Evolutionary conservation across 2,113 vertebrate species (phyloP).

Genomic region (Ivindomyrus marchei): DNA sequence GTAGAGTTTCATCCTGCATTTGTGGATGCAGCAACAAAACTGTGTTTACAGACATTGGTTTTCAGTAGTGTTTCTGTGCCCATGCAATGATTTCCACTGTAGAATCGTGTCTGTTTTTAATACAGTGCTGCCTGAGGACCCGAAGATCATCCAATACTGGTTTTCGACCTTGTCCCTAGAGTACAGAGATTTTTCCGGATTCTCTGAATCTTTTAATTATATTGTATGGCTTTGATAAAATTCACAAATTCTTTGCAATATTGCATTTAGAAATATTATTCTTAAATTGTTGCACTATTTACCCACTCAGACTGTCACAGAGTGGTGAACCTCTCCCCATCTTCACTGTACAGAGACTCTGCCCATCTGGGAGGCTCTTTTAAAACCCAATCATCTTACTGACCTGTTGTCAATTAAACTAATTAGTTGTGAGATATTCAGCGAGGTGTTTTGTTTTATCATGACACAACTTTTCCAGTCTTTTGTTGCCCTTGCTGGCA

Average conservation of each 20-base stretch:
- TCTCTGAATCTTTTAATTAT: no score
- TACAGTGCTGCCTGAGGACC: no score
- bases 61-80: no score
- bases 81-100: no score
- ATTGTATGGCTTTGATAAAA: neutral
- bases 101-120: no score
- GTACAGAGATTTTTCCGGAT: no score
- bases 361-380: neutral
- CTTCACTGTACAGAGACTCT: neutral
- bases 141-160: no score
- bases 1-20: no score
- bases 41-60: no score
- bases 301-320: neutral
- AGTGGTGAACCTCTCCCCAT: neutral
- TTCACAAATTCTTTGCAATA: neutral
- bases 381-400: neutral
- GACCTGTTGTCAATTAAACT: neutral
- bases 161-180: no score
- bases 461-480: neutral
- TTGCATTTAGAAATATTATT: neutral
- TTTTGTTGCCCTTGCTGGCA: neutral
- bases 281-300: neutral
- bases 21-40: no score
- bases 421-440: neutral
- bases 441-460: neutral